Base-by-base conservation (phyloP, 2,888 invertebrate genomes). In the Empis stercorea region DNA sequence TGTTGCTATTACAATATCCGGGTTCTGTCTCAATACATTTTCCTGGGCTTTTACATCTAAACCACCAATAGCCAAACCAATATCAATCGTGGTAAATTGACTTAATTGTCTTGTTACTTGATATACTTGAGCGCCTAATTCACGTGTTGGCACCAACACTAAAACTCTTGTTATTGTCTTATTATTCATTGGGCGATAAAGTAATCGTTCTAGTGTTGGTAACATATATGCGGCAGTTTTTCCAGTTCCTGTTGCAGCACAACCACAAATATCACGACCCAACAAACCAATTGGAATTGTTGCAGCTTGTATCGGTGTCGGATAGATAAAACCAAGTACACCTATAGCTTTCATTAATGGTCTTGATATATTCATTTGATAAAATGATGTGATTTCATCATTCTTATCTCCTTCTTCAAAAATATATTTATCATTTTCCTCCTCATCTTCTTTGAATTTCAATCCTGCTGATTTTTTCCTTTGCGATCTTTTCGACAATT, bases 161-260 rank as follows among this genome's bases (percentile, higher is more conserved):
- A 99, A 71, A 0, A 99, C 97, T 54, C 92, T 71, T 0, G 87
- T 87, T 3, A 78, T 78, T 39, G 77, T 78, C 61, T 73, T 75
- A 57, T 68, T 80, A 30, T 81, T 78, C 32, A 79, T 74, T 0
- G 94, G 86, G 56, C 87, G 81, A 66, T 88, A 96, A 11, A 97
- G 68, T 51, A 99, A 74, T 52, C 97, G 76, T 71, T 99, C 99
- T 45, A 99, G 64, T 2, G 95, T 93, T 0, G 99, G 99, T 56
- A 99, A 71, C 91, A 99, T 96, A 68, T 96, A 99, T 0, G 99
- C 97, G 0, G 94, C 95, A 0, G 99, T 99, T 76, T 99, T 99
- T 46, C 97, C 96, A 9, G 89, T 86, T 45, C 99, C 99, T 0
- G 97, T 99, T 0, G 96, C 95, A 27, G 99, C 97, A 74, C 97